These are phyloP conservation scores for Tangara arthus DNA, from an alignment of 2,797 vertebrate species.

Conservation along the genomic window DNA sequence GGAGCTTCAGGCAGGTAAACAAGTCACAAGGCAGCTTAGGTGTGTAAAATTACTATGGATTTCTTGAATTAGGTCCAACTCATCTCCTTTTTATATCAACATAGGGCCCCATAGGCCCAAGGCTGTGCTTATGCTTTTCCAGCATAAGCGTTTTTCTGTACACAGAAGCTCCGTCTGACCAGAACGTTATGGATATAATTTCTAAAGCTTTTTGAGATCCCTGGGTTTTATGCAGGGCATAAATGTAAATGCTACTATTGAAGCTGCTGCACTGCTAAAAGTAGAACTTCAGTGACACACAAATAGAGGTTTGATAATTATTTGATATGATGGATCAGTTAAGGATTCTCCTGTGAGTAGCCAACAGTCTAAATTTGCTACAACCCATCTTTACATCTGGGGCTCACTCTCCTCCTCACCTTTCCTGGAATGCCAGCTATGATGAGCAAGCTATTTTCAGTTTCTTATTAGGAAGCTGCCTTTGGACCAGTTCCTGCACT, in stretches of 20 bases:
- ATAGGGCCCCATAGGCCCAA: conserved; percentile 9
- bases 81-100: conserved; percentile 38
- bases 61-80: conserved; percentile 46
- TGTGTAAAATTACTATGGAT: conserved; percentile 30
- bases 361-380: conserved; percentile 7
- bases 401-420: not conserved
- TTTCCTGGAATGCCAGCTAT: conserved; percentile 53
- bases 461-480: conserved; percentile 50
- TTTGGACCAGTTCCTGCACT: conserved; percentile 56
- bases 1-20: conserved; percentile 45
- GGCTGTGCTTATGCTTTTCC: conserved; percentile 13
- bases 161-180: not conserved
- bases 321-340: not conserved
- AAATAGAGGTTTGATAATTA: not conserved
- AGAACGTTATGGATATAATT: not conserved
- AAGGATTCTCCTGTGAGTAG: not conserved
- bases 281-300: not conserved
- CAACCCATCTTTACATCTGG: not conserved
- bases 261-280: not conserved
- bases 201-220: not conserved
- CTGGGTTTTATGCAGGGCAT: not conserved
- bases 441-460: conserved; percentile 65
- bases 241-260: not conserved
- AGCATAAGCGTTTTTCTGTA: not conserved
- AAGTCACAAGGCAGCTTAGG: conserved; percentile 24